phyloP scores from a whole-genome alignment of 2,888 invertebrate genomes.

The Chydorus sphaericus region DNA sequence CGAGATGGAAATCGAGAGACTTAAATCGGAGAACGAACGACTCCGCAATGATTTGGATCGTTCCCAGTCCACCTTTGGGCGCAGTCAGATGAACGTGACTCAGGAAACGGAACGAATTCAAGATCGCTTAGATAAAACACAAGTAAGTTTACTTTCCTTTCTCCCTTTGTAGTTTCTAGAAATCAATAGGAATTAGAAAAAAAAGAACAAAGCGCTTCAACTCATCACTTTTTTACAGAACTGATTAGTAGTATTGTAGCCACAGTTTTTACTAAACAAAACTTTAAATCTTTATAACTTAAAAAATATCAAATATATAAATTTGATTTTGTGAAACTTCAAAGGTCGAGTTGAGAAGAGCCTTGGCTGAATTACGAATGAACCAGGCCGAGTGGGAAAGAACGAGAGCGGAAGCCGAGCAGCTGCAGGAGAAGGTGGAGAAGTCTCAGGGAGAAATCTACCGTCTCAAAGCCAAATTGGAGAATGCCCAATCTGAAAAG shows the following conservation, averaged over 20 bases:
- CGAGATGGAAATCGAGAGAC: constrained; percentile 76
- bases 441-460: constrained; percentile 91
- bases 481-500: constrained; percentile 88
- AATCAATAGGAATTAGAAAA: too few relatives aligned
- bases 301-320: too few relatives aligned
- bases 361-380: constrained; percentile 77
- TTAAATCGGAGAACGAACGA: constrained; percentile 28
- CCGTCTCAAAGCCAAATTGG: constrained; percentile 78
- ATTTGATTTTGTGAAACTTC: too few relatives aligned
- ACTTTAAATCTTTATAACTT: too few relatives aligned
- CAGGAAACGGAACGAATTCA: constrained; percentile 42
- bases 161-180: too few relatives aligned
- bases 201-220: too few relatives aligned
- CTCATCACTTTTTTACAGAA: too few relatives aligned
- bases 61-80: constrained; percentile 64
- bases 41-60: constrained; percentile 71
- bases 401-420: constrained; percentile 64
- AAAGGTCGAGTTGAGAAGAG: constrained; percentile 69
- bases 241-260: too few relatives aligned
- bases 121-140: constrained; percentile 64
- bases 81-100: constrained; percentile 63
- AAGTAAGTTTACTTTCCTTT: neutral
- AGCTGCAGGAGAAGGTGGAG: constrained; percentile 78
- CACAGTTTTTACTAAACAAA: too few relatives aligned
- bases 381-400: constrained; percentile 84